Base-by-base conservation (phyloP, 2,888 invertebrate species). In the Zeuzera pyrina region DNA sequence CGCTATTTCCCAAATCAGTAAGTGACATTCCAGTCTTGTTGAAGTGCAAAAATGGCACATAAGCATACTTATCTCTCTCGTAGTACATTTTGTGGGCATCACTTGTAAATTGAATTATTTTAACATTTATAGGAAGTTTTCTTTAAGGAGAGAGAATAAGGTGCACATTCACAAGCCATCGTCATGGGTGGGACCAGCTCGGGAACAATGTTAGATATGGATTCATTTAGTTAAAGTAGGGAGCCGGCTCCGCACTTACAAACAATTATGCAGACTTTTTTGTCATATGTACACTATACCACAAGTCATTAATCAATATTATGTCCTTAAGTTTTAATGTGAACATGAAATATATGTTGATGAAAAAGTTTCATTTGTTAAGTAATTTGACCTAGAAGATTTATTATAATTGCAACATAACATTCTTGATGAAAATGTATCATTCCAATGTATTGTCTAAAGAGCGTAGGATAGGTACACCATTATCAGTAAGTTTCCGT, bases 111-210 rank as follows among this genome's bases (percentile, higher is more conserved):
- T 26, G 13, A 4, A n/a, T 13, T 13, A 11, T 26, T 13, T 12
- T 25, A 11, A 21, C 12, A 25, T 25, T 12, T 11, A 25, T 11
- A 12, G 22, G 2, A 12, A 1, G 11, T 25, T 12, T 3, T 25
- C 1, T 3, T 25, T 2, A 25, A 25, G 12, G 10, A 28, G 43
- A 45, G 57, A 60, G 58, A 52, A 57, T 49, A 53, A 57, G 49
- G 39, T 61, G 73, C 69, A 62, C 52, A 51, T 72, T 73, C 58
- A 66, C 76, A 74, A 73, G 77, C 74, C 77, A 74, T 77, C 78
- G 83, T 83, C 83, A 79, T 78, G 81, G 84, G 83, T 83, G 79
- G 84, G 84, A 84, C 84, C 84, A 84, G 71, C 67, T 67, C 61
- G 84, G 83, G 84, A 84, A 81, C 84, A 83, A 84, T 74, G 63